Evolutionary conservation across 2,113 vertebrate genomes (phyloP).

Genomic region (Paradoxurus hermaphroditus): DNA sequence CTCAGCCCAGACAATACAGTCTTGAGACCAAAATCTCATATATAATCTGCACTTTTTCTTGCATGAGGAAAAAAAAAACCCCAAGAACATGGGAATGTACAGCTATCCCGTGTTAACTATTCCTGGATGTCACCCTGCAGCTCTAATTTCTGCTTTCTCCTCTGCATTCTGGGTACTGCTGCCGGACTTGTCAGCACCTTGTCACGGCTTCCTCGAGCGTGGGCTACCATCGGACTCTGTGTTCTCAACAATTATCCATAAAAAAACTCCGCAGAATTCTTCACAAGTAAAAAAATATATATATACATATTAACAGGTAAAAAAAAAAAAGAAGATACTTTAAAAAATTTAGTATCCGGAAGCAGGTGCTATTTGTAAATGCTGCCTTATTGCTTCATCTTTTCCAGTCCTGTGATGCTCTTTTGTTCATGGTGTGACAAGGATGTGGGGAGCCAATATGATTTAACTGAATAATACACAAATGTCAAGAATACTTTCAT

Average conservation of each 20-base stretch:
- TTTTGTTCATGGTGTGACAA: conserved; percentile 50
- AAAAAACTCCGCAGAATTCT: conserved; percentile 31
- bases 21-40: conserved; percentile 70
- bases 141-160: conserved; percentile 80
- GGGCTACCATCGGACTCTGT: conserved; percentile 78
- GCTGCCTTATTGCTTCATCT: neutral
- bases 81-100: conserved; percentile 64
- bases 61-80: neutral
- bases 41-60: conserved; percentile 73
- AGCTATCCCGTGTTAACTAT: conserved; percentile 68
- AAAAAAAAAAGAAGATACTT: conserved; percentile 64
- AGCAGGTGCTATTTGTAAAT: neutral
- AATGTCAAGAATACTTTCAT: conserved; percentile 56
- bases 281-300: conserved; percentile 30
- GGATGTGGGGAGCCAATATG: conserved; percentile 14
- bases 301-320: conserved; percentile 65
- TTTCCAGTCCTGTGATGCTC: neutral
- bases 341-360: conserved; percentile 2
- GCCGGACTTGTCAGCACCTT: conserved; percentile 85
- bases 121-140: conserved; percentile 74
- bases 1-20: neutral
- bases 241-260: conserved; percentile 71
- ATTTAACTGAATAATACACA: conserved; percentile 57
- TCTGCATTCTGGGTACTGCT: conserved; percentile 79
- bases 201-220: conserved; percentile 80